These are phyloP conservation scores for Drosophila subquinaria DNA, from an alignment of 2,888 invertebrate genomes.

Conservation along the genomic window DNA sequence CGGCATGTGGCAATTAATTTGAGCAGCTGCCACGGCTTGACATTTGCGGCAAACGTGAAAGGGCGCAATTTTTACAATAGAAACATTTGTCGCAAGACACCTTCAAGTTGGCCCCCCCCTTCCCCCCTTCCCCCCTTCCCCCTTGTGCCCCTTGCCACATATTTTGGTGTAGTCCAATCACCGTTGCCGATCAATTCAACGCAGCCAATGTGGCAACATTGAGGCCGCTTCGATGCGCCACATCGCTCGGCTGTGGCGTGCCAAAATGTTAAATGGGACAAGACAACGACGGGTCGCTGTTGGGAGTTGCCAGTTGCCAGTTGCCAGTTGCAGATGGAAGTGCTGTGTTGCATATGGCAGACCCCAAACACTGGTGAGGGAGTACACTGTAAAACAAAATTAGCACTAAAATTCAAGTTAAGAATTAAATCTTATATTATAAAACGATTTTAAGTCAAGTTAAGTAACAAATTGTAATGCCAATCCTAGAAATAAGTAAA, in stretches of 20 bases:
- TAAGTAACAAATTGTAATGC: no score
- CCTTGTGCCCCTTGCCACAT: background rate
- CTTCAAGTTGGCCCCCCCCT: constrained; percentile 9
- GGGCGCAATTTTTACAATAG: constrained; percentile 69
- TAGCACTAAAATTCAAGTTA: no score
- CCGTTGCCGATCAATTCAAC: constrained; percentile 50
- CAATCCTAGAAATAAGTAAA: no score
- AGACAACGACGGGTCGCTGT: constrained; percentile 35
- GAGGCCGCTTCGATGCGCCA: constrained; percentile 60
- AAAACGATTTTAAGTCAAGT: no score
- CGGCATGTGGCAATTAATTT: constrained; percentile 69
- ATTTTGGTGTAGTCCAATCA: constrained; percentile 35
- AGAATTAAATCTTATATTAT: no score
- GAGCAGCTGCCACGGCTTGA: constrained; percentile 59
- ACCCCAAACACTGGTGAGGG: constrained; percentile 6
- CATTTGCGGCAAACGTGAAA: constrained; percentile 74
- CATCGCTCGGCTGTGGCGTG: constrained; percentile 41
- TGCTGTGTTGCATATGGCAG: constrained; percentile 6
- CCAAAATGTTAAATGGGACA: constrained; percentile 75
- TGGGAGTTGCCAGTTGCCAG: constrained; percentile 4
- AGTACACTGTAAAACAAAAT: constrained; percentile 1
- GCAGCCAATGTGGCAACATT: constrained; percentile 58
- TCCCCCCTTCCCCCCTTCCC: background rate
- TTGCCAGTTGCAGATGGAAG: constrained; percentile 9
- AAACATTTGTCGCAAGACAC: constrained; percentile 68